phyloP scores from a whole-genome alignment of 2,113 vertebrate species.

The Ramphastos sulfuratus region DNA sequence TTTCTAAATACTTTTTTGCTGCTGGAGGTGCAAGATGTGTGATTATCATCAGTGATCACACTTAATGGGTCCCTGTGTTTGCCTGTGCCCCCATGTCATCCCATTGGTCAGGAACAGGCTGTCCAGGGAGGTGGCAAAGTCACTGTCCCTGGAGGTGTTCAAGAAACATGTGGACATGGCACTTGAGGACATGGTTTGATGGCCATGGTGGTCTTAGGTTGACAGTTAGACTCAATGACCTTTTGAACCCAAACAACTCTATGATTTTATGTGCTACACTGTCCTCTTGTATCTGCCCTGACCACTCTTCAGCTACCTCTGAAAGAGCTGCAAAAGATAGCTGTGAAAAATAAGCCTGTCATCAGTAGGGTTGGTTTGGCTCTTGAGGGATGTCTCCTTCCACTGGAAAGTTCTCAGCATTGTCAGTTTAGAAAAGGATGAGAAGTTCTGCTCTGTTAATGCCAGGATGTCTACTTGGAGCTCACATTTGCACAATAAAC shows the following conservation, averaged over 20 bases:
- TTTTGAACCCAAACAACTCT: too few relatives aligned
- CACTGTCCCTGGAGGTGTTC: too few relatives aligned
- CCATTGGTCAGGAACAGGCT: not conserved
- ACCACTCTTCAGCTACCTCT: not conserved
- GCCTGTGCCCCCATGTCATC: too few relatives aligned
- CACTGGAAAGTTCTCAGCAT: not conserved
- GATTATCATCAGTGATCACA: not conserved
- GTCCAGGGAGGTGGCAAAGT: too few relatives aligned
- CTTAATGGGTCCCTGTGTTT: accelerated
- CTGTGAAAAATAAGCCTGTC: not conserved
- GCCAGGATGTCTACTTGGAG: not conserved
- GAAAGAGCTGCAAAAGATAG: not conserved
- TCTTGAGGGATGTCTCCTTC: not conserved
- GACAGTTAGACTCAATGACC: too few relatives aligned
- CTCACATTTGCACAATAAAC: slow-evolving; percentile 27
- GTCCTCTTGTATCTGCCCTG: not conserved
- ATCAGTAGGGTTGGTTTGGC: not conserved
- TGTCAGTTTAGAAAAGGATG: not conserved
- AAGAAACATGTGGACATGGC: too few relatives aligned
- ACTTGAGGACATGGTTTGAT: too few relatives aligned
- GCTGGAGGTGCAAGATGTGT: not conserved
- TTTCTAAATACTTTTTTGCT: not conserved
- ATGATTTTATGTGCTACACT: not conserved
- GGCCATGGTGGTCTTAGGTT: too few relatives aligned
- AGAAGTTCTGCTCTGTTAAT: not conserved